Conservation (phyloP, 1,140 invertebrate genomes). For the Sitobion miscanthi region DNA sequence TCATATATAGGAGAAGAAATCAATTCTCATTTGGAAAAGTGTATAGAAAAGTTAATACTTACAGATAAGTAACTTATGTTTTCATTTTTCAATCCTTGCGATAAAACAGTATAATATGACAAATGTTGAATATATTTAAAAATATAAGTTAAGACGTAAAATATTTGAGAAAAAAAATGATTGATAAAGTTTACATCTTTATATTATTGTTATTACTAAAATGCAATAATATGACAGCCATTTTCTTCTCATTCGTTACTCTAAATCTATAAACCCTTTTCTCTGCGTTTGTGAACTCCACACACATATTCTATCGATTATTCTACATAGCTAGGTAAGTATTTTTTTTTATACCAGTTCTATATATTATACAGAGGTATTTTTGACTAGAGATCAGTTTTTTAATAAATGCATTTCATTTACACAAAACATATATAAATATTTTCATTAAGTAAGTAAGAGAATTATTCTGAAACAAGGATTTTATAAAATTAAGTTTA, state of each 20-base stretch:
- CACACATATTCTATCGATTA: not conserved
- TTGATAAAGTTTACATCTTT: not conserved
- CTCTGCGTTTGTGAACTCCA: not conserved
- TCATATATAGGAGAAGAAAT: not conserved
- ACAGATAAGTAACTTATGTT: not conserved
- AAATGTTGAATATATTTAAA: not conserved
- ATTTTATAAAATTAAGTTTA: not conserved
- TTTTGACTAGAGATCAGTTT: not conserved
- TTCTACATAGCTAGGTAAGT: not conserved
- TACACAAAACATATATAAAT: not conserved
- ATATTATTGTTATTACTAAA: not conserved
- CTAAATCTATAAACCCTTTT: not conserved
- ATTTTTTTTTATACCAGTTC: not conserved
- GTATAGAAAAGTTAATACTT: not conserved
- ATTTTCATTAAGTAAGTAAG: not conserved
- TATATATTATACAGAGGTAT: not conserved
- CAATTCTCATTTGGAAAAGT: not conserved
- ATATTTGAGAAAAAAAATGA: not conserved
- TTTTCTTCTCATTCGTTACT: not conserved
- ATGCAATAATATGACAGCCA: not conserved
- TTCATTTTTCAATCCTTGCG: not conserved
- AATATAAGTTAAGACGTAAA: not conserved
- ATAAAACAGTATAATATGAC: not conserved
- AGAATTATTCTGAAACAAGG: not conserved
- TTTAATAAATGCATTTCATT: not conserved